Evolutionary conservation across 92 coral and sea anemone genomes (phyloP).

Genomic region (Paramuricea clavata): DNA sequence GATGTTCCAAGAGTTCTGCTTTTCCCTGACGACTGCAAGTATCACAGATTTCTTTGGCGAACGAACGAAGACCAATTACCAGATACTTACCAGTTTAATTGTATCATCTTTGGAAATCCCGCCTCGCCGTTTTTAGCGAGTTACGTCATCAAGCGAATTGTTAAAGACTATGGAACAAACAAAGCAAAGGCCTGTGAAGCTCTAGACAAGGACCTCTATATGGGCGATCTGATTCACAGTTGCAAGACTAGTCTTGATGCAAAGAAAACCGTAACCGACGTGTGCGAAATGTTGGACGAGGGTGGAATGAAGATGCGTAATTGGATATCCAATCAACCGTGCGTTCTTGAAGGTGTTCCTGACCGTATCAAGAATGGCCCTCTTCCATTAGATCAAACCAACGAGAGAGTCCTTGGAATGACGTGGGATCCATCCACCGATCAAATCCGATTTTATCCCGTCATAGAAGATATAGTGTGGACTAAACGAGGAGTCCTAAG

Average conservation of each 20-base stretch:
- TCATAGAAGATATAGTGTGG: not conserved
- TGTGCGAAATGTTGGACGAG: conserved; percentile 19
- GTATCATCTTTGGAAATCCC: conserved; percentile 5
- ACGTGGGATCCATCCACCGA: conserved; percentile 17
- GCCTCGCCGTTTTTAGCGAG: not conserved
- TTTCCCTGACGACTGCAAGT: not conserved
- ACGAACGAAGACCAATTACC: not conserved
- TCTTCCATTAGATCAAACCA: not conserved
- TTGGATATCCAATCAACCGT: conserved; percentile 23
- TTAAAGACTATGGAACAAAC: conserved; percentile 23
- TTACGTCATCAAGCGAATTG: conserved; percentile 20
- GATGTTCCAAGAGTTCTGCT: conserved; percentile 26
- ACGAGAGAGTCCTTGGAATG: conserved; percentile 22
- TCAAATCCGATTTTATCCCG: not conserved
- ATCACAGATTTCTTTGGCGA: conserved; percentile 5
- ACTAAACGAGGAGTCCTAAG: conserved; percentile 25
- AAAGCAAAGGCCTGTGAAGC: conserved; percentile 4
- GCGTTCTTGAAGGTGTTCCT: not conserved
- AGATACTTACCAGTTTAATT: not conserved
- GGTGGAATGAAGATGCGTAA: conserved; percentile 26
- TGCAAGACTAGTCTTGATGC: not conserved
- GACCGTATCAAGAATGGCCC: not conserved
- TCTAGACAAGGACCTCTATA: not conserved
- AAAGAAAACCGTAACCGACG: conserved; percentile 8
- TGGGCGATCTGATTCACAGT: not conserved